A percentile compares a stretch with the other conserved stretches of the same genome.
Conservation (phyloP, 1,140 invertebrate species). For the Drosophila sp. region DNA sequence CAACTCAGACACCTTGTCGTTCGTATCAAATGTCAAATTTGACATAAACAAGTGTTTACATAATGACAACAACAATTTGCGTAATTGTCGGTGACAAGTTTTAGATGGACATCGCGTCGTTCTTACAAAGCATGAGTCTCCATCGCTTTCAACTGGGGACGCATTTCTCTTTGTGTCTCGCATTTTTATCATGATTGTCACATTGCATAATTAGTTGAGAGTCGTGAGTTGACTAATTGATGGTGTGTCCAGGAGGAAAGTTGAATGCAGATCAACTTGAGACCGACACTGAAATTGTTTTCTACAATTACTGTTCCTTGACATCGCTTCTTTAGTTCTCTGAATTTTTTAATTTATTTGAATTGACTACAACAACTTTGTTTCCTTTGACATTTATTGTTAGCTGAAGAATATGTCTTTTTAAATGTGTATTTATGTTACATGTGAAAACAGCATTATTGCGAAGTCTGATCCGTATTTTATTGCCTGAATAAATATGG, state of each 20-base stretch:
- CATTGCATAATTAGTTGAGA: slow-evolving; percentile 42
- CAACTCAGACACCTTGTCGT: slow-evolving; percentile 2
- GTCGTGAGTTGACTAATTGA: slow-evolving; percentile 60
- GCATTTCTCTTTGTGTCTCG: slow-evolving; percentile 23
- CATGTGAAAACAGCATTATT: too few relatives aligned
- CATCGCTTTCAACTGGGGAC: slow-evolving; percentile 15
- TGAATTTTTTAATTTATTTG: too few relatives aligned
- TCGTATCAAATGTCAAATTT: slow-evolving; percentile 81
- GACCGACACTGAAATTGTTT: too few relatives aligned
- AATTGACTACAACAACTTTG: too few relatives aligned
- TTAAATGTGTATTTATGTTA: too few relatives aligned
- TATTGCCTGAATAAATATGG: too few relatives aligned
- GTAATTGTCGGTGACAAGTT: slow-evolving; percentile 71
- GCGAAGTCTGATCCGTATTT: too few relatives aligned
- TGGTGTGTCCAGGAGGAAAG: slow-evolving; percentile 10
- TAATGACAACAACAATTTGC: slow-evolving; percentile 82
- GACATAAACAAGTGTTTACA: slow-evolving; percentile 82
- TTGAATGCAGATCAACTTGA: background rate
- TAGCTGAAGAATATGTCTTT: too few relatives aligned
- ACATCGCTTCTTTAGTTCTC: too few relatives aligned
- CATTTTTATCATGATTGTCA: slow-evolving; percentile 23
- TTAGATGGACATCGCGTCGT: slow-evolving; percentile 13
- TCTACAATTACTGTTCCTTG: too few relatives aligned
- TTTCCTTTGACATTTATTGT: too few relatives aligned
- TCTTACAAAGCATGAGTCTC: slow-evolving; percentile 1